Evolutionary conservation across 2,888 invertebrate genomes (phyloP), one percentile per base, ranked within the genome.

Genomic region (Cerceris ruficornis): DNA sequence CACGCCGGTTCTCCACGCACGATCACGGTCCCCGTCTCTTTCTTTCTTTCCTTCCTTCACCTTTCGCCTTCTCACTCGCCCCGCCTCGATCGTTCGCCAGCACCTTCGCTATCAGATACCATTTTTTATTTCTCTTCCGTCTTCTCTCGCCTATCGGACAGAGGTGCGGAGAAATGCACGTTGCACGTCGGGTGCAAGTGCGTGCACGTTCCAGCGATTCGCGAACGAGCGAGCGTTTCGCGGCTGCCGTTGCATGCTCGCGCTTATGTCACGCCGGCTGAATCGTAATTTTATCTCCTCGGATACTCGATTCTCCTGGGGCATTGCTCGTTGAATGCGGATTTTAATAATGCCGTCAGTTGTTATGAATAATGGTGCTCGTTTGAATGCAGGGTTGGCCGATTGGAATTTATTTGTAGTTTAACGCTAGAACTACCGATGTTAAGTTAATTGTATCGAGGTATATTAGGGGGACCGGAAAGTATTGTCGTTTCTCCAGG

Each of bases 341-440:
- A 67, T 70, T 83, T 81, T 82, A 86, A 84, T 86, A 83, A 81
- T 75, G 78, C 84, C 80, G 83, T 89, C 83, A 85, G 85, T 87
- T 79, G 55, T 15, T 57, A 17, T 65, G 41, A 65, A 28, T n/a
- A 39, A 4, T 50, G 62, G 50, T 62, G n/a, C 2, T 1, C n/a
- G 6, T 9, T 6, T 1, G 39, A 62, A 39, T 15, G 17, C n/a
- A 59, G 14, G 14, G 39, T 9, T 14, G 43, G 7, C 15, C 7
- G 17, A 61, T 42, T 0, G 43, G 43, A 46, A 46, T 13, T 8
- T 8, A 6, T 8, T 46, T 46, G 1, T 28, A 28, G 4, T 28
- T 28, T 28, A 4, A 28, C 28, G 4, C 28, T 28, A 4, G 28
- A 28, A 4, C 28, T 28, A 28, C 4, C 28, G 28, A 28, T 28